Base-by-base conservation (phyloP, 2,797 vertebrate genomes). In the Balearica regulorum region DNA sequence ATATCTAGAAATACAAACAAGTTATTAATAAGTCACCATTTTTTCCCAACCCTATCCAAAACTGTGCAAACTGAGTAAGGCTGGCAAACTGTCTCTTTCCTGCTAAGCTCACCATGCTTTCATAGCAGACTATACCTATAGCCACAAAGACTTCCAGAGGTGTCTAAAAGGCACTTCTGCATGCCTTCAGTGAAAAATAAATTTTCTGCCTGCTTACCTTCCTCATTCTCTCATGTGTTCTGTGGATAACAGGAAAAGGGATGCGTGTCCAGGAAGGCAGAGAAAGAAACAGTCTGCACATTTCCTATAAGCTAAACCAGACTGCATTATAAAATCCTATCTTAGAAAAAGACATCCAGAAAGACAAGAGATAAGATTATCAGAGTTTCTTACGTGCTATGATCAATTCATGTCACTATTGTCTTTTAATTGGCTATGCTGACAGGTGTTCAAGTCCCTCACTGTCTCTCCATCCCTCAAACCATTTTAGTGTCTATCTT, bases 1-100 rank as follows among this genome's bases (percentile, higher is more conserved):
- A 98, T 89, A 97, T 99, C 99, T 99, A 97, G 35, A 96, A 98
- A 97, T 64, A 66, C 37, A 97, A 96, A 91, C 19, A 84, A 81
- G 48, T 58, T 71, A 82, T 37, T 83, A 64, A 24, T 21, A 90
- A 72, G 10, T 41, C 6, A 43, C 6, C 2, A 7, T 43, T 77
- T 89, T 54, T 54, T 53, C n/a, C 64, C 66, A 72, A 13, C 8
- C 7, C 57, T 28, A 29, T 28, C 31, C 24, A 65, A 61, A 69
- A 35, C 15, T 14, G 12, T 25, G 44, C 44, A 72, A 78, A 80
- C 11, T 18, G 6, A 39, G 12, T 16, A 48, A 77, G 35, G 14
- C 6, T 55, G 35, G 24, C 53, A 90, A 64, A 49, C 39, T 21
- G 24, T 11, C 5, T 81, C 48, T 25, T 54, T 58, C 28, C 37